These are phyloP conservation scores for Phanerotoma sp. DNA, from an alignment of 2,888 invertebrate genomes.

Conservation along the genomic window DNA sequence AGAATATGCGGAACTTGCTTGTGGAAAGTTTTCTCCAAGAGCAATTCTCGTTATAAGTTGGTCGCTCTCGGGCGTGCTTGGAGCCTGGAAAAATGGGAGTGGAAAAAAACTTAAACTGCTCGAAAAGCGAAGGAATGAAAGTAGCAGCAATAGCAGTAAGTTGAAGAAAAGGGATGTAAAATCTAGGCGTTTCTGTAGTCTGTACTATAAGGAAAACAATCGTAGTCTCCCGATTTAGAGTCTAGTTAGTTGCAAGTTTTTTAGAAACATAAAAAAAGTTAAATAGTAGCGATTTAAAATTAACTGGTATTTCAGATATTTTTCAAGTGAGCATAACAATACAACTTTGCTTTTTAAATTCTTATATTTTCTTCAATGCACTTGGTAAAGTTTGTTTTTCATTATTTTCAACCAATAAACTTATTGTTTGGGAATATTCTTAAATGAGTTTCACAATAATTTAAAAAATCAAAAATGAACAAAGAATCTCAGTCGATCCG, in stretches of 20 bases:
- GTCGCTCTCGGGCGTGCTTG: slow-evolving; percentile 33
- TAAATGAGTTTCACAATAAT: too few relatives aligned
- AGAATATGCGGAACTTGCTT: slow-evolving; percentile 38
- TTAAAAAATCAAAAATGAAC: too few relatives aligned
- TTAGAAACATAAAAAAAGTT: not conserved
- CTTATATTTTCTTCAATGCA: too few relatives aligned
- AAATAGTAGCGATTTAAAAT: not conserved
- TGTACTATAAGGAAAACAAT: slow-evolving; percentile 39
- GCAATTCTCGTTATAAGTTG: slow-evolving; percentile 53
- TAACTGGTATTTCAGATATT: not conserved
- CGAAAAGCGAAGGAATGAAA: slow-evolving; percentile 6
- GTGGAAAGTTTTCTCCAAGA: slow-evolving; percentile 41
- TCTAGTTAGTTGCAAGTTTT: not conserved
- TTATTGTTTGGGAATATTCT: too few relatives aligned
- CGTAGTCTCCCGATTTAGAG: slow-evolving; percentile 20
- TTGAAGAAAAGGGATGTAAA: not conserved
- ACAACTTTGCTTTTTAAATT: too few relatives aligned
- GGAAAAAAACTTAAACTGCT: slow-evolving; percentile 16
- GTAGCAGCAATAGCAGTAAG: too few relatives aligned
- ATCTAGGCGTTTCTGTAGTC: slow-evolving; percentile 32
- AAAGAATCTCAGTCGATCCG: too few relatives aligned
- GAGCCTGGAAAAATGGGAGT: slow-evolving; percentile 13
- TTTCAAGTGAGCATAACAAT: too few relatives aligned
- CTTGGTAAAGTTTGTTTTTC: too few relatives aligned
- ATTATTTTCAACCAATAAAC: too few relatives aligned